Conservation (phyloP, 2,113 vertebrate genomes). For the Nothocercus julius region DNA sequence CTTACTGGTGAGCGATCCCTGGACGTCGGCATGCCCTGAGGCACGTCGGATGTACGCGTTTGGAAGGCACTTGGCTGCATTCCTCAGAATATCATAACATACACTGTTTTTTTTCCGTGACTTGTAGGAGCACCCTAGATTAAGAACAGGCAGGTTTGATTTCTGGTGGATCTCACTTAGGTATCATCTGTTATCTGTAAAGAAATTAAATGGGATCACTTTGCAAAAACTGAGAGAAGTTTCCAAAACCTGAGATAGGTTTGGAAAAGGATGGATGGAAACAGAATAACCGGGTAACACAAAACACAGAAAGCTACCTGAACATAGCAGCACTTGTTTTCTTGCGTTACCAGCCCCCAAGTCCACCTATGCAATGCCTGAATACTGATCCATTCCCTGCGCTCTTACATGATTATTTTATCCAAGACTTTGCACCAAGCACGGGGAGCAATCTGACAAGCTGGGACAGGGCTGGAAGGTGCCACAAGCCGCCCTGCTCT, state of each 20-base stretch:
- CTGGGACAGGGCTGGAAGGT: not conserved
- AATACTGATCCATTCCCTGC: not conserved
- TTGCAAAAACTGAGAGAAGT: not conserved
- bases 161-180: not conserved
- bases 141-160: not conserved
- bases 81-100: not conserved
- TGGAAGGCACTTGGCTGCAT: constrained; percentile 10
- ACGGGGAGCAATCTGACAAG: not conserved
- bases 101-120: not conserved
- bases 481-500: not conserved
- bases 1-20: not conserved
- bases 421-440: constrained; percentile 11
- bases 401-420: not conserved
- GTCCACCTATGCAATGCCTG: not conserved
- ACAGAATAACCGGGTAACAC: not conserved
- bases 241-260: no score
- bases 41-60: not conserved
- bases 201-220: not conserved
- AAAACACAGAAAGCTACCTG: not conserved
- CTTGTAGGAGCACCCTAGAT: not conserved
- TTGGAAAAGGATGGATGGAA: not conserved
- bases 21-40: constrained; percentile 17
- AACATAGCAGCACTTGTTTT: not conserved
- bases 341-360: not conserved
- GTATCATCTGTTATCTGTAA: not conserved